Base-by-base conservation (phyloP, 2,113 vertebrate genomes). In the Cyanoramphus novaezelandiae region DNA sequence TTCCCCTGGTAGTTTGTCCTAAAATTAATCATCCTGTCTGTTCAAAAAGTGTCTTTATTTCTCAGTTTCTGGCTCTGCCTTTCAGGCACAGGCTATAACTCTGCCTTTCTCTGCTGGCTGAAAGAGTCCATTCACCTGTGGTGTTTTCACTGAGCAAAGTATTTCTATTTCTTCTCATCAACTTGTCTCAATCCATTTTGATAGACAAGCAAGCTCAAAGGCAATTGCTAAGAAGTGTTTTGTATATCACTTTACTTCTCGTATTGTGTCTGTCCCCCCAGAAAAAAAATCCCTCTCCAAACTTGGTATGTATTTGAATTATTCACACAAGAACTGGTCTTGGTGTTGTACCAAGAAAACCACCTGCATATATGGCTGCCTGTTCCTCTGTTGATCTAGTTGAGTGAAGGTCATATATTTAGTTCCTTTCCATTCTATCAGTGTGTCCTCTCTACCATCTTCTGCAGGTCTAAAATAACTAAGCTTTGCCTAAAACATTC, bases 51-150 rank as follows among this genome's bases (percentile, higher is more conserved):
- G 82, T 72, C 71, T 90, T 95, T 92, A 78, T 90, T 77, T 78
- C 82, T 90, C 46, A 70, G 60, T 44, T 92, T 90, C 69, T 95
- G 68, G 20, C 27, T 88, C 53, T 95, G 82, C 68, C 68, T 84
- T 86, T 88, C 76, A 82, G 64, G 21, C 76, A 83, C 47, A 83
- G 76, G 13, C 72, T 86, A 24, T 88, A 86, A 37, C 76, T 71
- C 47, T 81, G 39, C 27, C 52, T 94, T 96, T 90, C 59, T 94
- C 82, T 92, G 85, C 18, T 81, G 43, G 31, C 68, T 97, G 72
- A 96, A 95, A 90, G 90, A 72, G 50, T 83, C 82, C 85, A 71
- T 95, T 96, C 88, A 96, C 82, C 79, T 90, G 20, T 41, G n/a
- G 35, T 75, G 39, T 71, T 95, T 96, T 71, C 55, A 29, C 29